These are phyloP conservation scores for Argopecten irradians DNA, from an alignment of 1,140 invertebrate species.

Conservation along the genomic window DNA sequence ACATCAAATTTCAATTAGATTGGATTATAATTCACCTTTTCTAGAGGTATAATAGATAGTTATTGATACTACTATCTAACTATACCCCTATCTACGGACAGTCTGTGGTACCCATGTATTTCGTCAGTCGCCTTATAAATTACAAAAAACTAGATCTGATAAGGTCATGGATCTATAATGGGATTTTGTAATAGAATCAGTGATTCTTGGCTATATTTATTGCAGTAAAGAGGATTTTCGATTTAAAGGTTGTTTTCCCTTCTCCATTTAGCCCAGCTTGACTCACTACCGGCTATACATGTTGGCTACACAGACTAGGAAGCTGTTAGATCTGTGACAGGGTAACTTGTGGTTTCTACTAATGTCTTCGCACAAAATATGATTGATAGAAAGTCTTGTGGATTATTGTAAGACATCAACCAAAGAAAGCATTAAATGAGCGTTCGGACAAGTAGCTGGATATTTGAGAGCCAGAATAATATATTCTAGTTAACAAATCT, in stretches of 20 bases:
- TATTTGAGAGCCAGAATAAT: too few relatives aligned
- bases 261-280: neutral
- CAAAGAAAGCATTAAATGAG: neutral
- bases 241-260: neutral
- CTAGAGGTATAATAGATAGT: too few relatives aligned
- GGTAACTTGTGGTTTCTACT: neutral
- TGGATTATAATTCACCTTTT: too few relatives aligned
- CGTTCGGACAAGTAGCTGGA: neutral
- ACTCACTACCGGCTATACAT: neutral
- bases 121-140: neutral
- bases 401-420: neutral
- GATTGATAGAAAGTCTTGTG: neutral
- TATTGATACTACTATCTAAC: too few relatives aligned
- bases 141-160: neutral
- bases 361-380: neutral
- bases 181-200: neutral
- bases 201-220: slow-evolving; percentile 16
- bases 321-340: neutral
- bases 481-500: too few relatives aligned
- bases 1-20: too few relatives aligned
- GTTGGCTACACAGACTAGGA: neutral
- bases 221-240: slow-evolving; percentile 11
- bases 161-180: neutral
- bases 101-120: neutral
- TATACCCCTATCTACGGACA: neutral